Conservation (phyloP, 2,888 invertebrate genomes). For the Folsomia manolachei region DNA sequence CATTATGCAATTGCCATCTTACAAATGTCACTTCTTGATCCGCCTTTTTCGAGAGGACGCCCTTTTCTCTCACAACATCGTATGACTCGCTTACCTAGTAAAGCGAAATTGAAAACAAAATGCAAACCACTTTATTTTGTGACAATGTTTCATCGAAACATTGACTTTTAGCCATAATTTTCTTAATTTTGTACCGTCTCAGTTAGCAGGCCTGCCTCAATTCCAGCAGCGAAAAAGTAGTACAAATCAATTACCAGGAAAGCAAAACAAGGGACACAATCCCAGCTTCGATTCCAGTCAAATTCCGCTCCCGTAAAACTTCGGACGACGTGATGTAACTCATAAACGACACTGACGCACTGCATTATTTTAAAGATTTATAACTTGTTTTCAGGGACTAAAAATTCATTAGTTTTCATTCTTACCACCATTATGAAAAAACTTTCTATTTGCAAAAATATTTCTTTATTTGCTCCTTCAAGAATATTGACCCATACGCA, state of each 20-base stretch:
- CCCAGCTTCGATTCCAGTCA: not conserved
- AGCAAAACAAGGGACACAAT: not conserved
- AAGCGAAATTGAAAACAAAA: too few species aligned
- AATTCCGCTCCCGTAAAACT: not conserved
- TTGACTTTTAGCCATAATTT: not conserved
- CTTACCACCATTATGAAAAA: not conserved
- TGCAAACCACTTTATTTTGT: too few species aligned
- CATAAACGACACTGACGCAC: not conserved
- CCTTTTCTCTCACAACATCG: slow-evolving; percentile 1
- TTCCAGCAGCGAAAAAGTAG: not conserved
- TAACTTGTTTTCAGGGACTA: not conserved
- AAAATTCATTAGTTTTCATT: not conserved
- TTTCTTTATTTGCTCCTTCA: slow-evolving; percentile 8
- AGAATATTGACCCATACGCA: slow-evolving; percentile 1
- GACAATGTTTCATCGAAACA: too few species aligned
- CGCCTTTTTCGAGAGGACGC: not conserved
- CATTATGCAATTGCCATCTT: not conserved
- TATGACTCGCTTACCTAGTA: not conserved
- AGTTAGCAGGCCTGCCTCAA: not conserved
- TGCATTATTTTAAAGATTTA: too few species aligned
- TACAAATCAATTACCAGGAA: slow-evolving; percentile 7
- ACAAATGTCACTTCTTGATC: slow-evolving; percentile 17
- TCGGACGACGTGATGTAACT: slow-evolving; percentile 2
- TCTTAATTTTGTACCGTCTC: not conserved
- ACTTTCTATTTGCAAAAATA: not conserved